Evolutionary conservation across 1,140 invertebrate species (phyloP).

Genomic region (Ceratitis capitata): DNA sequence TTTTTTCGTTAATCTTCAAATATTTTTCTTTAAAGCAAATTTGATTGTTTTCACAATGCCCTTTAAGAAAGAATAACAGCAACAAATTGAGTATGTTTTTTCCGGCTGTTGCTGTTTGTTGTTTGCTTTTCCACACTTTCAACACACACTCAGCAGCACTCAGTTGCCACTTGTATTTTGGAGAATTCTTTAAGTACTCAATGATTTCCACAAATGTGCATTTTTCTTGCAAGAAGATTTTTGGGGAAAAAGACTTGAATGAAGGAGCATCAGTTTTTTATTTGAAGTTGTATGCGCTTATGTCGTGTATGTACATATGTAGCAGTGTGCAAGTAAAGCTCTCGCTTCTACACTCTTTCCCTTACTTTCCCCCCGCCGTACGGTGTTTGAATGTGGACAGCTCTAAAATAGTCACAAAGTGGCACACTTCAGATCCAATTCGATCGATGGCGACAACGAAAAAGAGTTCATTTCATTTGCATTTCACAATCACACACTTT

Average conservation of each 20-base stretch:
- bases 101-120: background rate
- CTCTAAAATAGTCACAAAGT: conserved; percentile 22
- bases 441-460: conserved; percentile 11
- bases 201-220: conserved; percentile 1
- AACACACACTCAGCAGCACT: background rate
- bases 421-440: background rate
- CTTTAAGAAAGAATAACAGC: background rate
- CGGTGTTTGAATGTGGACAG: background rate
- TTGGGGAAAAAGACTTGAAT: background rate
- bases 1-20: background rate
- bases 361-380: background rate
- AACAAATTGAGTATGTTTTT: background rate
- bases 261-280: background rate
- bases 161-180: conserved; percentile 1
- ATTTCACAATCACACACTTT: background rate
- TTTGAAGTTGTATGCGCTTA: no score
- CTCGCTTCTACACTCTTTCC: background rate
- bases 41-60: background rate
- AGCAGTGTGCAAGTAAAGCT: background rate
- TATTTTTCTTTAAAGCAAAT: background rate
- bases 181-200: background rate
- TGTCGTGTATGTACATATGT: background rate
- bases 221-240: background rate
- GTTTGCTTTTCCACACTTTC: background rate
- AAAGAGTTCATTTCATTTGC: conserved; percentile 12